Evolutionary conservation across 2,797 vertebrate species (phyloP).

Genomic region (Pseudochaenichthys georgianus): DNA sequence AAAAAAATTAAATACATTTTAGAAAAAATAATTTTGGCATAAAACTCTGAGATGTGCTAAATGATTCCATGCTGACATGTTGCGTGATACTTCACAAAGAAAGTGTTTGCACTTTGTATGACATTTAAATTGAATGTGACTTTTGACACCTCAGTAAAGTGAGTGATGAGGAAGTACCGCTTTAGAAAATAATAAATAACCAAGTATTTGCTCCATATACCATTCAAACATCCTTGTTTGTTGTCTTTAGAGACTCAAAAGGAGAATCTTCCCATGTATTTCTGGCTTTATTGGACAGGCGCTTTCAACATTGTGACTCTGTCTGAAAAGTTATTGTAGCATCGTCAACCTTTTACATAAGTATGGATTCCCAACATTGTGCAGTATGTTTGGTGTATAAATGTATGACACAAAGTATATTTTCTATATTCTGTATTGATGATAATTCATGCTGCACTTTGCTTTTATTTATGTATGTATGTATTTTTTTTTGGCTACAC

Average conservation of each 20-base stretch:
- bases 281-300: slow-evolving; percentile 30
- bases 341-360: slow-evolving; percentile 6
- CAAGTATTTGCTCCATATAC: background rate
- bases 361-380: slow-evolving; percentile 15
- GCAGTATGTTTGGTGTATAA: slow-evolving; percentile 33
- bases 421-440: slow-evolving; percentile 44
- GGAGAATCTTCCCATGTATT: background rate
- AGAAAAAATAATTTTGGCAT: background rate
- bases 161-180: fast-evolving
- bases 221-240: background rate
- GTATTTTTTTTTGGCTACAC: slow-evolving; percentile 13
- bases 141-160: background rate
- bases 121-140: background rate
- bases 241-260: background rate
- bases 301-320: slow-evolving; percentile 18
- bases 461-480: slow-evolving; percentile 38
- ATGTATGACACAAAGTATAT: slow-evolving; percentile 56
- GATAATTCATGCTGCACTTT: slow-evolving; percentile 41
- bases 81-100: background rate
- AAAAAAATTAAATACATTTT: too few species aligned
- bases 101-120: background rate
- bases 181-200: background rate
- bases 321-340: slow-evolving; percentile 28
- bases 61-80: background rate
- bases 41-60: background rate